Conservation (phyloP, 2,888 invertebrate species). For the Cabera pusaria region DNA sequence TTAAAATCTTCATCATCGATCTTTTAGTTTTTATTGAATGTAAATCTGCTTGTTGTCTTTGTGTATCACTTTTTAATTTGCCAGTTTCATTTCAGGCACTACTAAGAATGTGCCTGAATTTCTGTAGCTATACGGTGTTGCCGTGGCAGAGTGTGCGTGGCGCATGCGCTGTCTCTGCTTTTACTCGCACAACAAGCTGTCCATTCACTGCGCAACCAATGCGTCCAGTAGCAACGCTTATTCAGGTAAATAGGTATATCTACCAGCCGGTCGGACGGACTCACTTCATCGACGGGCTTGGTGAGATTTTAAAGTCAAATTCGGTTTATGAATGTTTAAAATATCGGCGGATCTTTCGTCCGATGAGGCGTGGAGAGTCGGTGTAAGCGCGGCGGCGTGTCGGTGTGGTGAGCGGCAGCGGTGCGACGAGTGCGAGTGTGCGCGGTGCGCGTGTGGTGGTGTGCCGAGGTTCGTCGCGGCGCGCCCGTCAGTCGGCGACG, state of each 20-base stretch:
- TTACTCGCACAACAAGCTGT: constrained; percentile 51
- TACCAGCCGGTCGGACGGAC: constrained; percentile 52
- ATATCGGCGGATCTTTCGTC: constrained; percentile 62
- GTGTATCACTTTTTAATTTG: constrained; percentile 41
- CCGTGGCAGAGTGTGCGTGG: constrained; percentile 59
- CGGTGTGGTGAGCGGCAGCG: constrained; percentile 52
- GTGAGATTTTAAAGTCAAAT: constrained; percentile 79
- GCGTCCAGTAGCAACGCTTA: constrained; percentile 51
- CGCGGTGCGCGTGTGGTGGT: constrained; percentile 74
- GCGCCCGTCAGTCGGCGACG: constrained; percentile 81
- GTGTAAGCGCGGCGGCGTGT: constrained; percentile 41
- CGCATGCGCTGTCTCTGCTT: constrained; percentile 69
- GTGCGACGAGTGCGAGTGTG: constrained; percentile 52
- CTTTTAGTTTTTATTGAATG: constrained; percentile 1
- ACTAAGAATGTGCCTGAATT: constrained; percentile 37
- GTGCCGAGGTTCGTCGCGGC: constrained; percentile 67
- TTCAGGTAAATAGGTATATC: constrained; percentile 61
- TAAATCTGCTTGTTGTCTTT: not conserved
- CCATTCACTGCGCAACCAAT: constrained; percentile 77
- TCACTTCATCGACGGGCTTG: constrained; percentile 56
- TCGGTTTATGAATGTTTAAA: constrained; percentile 73
- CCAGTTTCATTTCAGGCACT: constrained; percentile 42
- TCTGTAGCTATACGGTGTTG: constrained; percentile 43
- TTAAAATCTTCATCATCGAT: not conserved
- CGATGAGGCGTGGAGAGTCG: constrained; percentile 44